Evolutionary conservation across 2,797 vertebrate genomes (phyloP), one percentile per base, ranked within the genome.

Genomic region (Taeniopygia guttata): DNA sequence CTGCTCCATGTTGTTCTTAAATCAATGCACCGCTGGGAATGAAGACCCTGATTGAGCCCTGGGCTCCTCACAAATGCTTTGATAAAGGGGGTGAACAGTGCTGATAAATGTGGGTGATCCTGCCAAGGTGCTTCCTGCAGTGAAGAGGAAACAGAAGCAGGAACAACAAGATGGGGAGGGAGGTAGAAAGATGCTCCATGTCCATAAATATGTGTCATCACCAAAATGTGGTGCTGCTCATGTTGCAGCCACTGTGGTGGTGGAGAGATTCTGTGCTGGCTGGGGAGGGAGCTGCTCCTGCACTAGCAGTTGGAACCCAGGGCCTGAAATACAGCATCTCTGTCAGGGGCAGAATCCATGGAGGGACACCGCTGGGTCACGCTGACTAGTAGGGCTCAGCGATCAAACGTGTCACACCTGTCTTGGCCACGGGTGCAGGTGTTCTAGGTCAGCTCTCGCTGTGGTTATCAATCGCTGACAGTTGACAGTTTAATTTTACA

Each of bases 401-500:
- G 98, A 98, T 98, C 98, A 98, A 98, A 98, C 97, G 97, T 97
- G 98, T 98, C 97, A 97, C 98, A 98, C 98, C 98, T 98, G 98
- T 98, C 98, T 98, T 97, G 98, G 97, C 97, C 97, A 97, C 96
- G 96, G 96, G 97, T 98, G 98, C 98, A 98, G 98, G 98, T 98
- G 98, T 98, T 98, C 98, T 98, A 98, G 98, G 98, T 98, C 97
- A 98, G 97, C 98, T 98, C 98, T 99, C 98, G 89, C 98, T 98
- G 98, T 98, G 96, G 98, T 98, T 99, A 99, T 99, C 98, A 99
- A 99, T 99, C 98, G 98, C 99, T 99, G 99, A 99, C 99, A 99
- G 99, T 98, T 99, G 99, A 99, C 99, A 99, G 99, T 99, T 99
- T 99, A 99, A 99, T 99, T 99, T 99, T 98, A 98, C 98, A 98